Evolutionary conservation across 2,797 vertebrate species (phyloP).

Genomic region (Sebastes dallii): DNA sequence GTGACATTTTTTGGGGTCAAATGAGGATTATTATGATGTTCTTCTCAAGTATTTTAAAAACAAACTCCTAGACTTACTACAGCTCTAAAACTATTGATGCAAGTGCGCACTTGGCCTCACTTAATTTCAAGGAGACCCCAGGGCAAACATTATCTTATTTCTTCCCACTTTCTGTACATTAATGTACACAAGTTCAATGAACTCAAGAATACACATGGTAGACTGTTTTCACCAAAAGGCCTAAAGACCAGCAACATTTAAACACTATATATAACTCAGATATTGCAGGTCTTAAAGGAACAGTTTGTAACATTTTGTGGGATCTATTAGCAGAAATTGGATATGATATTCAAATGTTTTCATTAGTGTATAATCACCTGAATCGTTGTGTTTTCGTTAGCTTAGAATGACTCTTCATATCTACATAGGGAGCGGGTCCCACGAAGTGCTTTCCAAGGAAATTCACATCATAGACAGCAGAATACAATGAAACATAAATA

Average conservation of each 20-base stretch:
- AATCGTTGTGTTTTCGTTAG: no score
- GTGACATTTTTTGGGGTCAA: neutral
- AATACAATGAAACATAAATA: no score
- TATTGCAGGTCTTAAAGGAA: neutral
- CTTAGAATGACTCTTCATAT: no score
- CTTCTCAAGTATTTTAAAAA: neutral
- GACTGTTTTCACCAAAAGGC: neutral
- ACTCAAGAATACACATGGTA: neutral
- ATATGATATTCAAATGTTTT: no score
- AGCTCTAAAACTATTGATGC: neutral
- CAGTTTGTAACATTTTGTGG: no score
- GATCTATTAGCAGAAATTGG: no score
- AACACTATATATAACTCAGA: neutral
- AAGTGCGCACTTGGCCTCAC: no score
- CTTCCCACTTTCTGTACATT: neutral
- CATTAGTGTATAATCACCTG: no score
- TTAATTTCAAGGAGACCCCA: neutral
- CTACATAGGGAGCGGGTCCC: no score
- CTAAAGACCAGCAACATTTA: neutral
- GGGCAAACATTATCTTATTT: neutral
- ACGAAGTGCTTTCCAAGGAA: no score
- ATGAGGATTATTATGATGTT: neutral
- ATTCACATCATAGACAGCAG: no score
- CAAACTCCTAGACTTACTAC: neutral
- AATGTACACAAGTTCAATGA: neutral